Conservation (phyloP, 2,113 vertebrate genomes). For the Atractosteus spatula region DNA sequence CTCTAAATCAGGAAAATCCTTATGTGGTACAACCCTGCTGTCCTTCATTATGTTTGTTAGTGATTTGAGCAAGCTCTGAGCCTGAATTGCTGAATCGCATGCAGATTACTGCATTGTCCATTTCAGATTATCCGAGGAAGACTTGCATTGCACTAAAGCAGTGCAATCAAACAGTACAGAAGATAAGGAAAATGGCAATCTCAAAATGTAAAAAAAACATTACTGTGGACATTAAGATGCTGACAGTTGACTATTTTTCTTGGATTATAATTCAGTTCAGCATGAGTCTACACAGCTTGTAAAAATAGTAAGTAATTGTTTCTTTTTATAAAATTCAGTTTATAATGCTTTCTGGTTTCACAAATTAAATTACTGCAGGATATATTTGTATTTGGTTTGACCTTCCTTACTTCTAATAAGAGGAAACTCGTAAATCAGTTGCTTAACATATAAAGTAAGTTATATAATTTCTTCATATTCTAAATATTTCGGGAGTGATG, state of each 20-base stretch:
- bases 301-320: constrained; percentile 49
- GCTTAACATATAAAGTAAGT: too few species aligned
- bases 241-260: constrained; percentile 18
- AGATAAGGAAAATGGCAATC: too few species aligned
- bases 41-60: constrained; percentile 51
- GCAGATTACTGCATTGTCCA: background rate
- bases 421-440: too few species aligned
- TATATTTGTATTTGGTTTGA: too few species aligned
- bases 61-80: constrained; percentile 48
- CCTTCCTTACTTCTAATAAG: too few species aligned
- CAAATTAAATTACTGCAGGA: too few species aligned
- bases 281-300: constrained; percentile 40
- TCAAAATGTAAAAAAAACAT: too few species aligned
- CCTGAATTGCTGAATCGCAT: background rate
- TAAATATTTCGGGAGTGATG: too few species aligned
- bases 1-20: constrained; percentile 49
- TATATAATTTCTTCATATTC: too few species aligned
- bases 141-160: background rate
- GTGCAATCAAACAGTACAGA: background rate
- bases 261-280: constrained; percentile 39
- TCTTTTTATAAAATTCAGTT: too few species aligned
- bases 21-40: constrained; percentile 43
- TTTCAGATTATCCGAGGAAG: background rate
- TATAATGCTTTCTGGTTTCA: too few species aligned
- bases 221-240: background rate